Evolutionary conservation across 2,797 vertebrate genomes (phyloP).

Genomic region (Limnodromus scolopaceus): DNA sequence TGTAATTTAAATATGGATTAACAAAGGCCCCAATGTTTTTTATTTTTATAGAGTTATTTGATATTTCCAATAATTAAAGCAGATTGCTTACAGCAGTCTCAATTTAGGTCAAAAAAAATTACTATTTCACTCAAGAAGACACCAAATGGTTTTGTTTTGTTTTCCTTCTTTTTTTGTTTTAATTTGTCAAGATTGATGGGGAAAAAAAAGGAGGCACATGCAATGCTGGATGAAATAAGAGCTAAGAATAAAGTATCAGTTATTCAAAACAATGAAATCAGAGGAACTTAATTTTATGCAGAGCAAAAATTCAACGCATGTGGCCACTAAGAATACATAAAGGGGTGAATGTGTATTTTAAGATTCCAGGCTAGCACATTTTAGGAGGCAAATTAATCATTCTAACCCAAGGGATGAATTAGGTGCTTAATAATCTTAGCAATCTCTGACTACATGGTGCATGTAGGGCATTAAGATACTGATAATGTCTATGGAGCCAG

Average conservation of each 20-base stretch:
- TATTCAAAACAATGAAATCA: neutral
- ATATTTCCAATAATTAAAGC: conserved; percentile 42
- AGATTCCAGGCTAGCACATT: conserved; percentile 17
- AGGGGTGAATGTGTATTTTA: conserved; percentile 7
- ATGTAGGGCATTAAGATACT: neutral
- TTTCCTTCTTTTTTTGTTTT: neutral
- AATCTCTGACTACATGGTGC: neutral
- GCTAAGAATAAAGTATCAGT: neutral
- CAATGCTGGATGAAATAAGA: neutral
- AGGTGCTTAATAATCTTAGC: conserved; percentile 25
- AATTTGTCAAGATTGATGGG: neutral
- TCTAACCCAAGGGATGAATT: conserved; percentile 3
- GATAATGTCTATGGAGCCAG: conserved; percentile 7
- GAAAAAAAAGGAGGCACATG: neutral
- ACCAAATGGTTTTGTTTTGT: neutral
- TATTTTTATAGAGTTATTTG: neutral
- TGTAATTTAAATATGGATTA: neutral
- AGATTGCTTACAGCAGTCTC: neutral
- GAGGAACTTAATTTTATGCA: neutral
- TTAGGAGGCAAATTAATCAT: conserved; percentile 55
- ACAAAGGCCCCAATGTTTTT: neutral
- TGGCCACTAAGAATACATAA: neutral
- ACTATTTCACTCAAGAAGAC: neutral
- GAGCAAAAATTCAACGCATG: neutral
- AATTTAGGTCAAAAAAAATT: neutral